Conservation (phyloP, 2,888 invertebrate genomes). For the Tubiluchus corallicola region DNA sequence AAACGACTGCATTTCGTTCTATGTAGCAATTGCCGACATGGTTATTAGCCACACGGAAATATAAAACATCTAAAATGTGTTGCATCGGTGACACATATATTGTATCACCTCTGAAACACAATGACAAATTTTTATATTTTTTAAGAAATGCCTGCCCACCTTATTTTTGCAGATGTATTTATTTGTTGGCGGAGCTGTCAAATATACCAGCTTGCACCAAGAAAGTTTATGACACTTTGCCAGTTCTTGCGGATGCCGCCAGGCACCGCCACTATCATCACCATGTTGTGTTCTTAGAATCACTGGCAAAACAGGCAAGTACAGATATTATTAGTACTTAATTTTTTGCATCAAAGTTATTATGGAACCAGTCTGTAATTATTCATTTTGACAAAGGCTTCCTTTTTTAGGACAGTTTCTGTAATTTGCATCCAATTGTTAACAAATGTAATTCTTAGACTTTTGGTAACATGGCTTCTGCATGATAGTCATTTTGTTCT, state of each 20-base stretch:
- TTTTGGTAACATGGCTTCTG: no score
- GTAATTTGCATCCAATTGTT: not conserved
- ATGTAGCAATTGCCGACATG: no score
- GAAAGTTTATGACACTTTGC: slow-evolving; percentile 22
- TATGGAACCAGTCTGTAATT: not conserved
- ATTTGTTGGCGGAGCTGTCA: slow-evolving; percentile 32
- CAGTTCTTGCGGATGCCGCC: slow-evolving; percentile 30
- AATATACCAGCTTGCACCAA: slow-evolving; percentile 19
- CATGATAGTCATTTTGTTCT: no score
- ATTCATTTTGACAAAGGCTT: not conserved
- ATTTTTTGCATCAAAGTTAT: not conserved
- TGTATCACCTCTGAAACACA: no score
- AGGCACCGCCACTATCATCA: slow-evolving; percentile 32
- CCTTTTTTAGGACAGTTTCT: not conserved
- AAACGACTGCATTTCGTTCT: no score
- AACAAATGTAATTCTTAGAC: no score
- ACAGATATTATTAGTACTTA: not conserved
- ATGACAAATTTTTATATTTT: no score
- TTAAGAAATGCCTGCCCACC: no score
- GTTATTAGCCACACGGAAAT: no score
- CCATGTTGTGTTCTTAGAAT: slow-evolving; percentile 34
- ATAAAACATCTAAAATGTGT: no score
- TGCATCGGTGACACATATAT: no score
- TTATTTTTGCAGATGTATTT: slow-evolving; percentile 28
- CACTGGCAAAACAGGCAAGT: slow-evolving; percentile 33